These are phyloP conservation scores for Bathybates hornii DNA, from an alignment of 2,113 vertebrate species.

Conservation along the genomic window DNA sequence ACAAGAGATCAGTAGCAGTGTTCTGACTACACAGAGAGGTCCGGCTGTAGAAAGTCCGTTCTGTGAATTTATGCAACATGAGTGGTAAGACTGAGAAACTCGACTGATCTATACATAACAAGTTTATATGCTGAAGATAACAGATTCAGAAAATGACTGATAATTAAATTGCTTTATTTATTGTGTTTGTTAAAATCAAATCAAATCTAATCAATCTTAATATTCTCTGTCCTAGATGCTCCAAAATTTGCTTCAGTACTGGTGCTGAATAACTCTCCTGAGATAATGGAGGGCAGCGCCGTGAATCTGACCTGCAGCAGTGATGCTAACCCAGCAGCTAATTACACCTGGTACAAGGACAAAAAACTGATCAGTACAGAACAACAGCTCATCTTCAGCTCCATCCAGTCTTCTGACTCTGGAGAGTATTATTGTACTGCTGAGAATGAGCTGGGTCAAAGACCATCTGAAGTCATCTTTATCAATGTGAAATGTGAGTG, in stretches of 20 bases:
- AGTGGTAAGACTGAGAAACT: fast-evolving
- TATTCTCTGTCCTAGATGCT: fast-evolving
- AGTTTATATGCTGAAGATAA: fast-evolving
- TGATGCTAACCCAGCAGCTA: neutral
- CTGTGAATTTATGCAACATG: neutral
- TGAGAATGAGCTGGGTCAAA: neutral
- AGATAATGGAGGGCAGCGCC: fast-evolving
- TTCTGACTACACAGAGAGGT: fast-evolving
- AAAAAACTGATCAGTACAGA: fast-evolving
- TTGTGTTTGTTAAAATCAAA: neutral
- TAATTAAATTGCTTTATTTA: neutral
- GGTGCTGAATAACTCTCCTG: neutral
- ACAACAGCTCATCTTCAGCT: fast-evolving
- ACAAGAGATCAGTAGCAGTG: neutral
- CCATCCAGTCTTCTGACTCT: neutral
- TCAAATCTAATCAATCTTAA: fast-evolving
- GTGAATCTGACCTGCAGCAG: neutral
- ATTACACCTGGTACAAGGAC: neutral
- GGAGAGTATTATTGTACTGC: neutral
- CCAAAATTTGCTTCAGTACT: neutral
- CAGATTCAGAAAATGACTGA: neutral
- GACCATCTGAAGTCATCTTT: neutral
- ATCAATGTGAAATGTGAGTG: neutral
- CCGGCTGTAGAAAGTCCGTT: fast-evolving
- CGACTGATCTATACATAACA: fast-evolving